Evolutionary conservation across 2,888 invertebrate species (phyloP).

Genomic region (Folsomia candida): DNA sequence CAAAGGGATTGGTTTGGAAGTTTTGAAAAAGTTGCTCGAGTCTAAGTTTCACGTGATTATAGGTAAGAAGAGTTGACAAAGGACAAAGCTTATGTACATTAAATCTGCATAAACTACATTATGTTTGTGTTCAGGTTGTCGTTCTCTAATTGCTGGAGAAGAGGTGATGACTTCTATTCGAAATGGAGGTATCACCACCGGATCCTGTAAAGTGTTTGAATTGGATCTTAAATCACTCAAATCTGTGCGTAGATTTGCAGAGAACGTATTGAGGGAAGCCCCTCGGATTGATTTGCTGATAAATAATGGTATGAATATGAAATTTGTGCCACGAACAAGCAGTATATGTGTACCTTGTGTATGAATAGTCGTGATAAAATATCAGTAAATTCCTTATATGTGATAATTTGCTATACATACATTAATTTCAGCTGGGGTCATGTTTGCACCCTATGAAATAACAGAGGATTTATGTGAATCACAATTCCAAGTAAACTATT

Average conservation of each 20-base stretch:
- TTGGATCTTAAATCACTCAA: constrained; percentile 73
- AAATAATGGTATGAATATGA: constrained; percentile 78
- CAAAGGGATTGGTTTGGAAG: constrained; percentile 75
- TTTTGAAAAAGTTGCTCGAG: constrained; percentile 70
- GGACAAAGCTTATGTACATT: background rate
- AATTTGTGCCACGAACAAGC: no score
- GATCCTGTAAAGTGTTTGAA: constrained; percentile 65
- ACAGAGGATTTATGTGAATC: constrained; percentile 81
- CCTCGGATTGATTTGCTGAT: constrained; percentile 69
- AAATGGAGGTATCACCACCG: constrained; percentile 57
- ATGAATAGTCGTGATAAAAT: no score
- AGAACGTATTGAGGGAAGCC: constrained; percentile 63
- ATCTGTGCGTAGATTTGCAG: constrained; percentile 73
- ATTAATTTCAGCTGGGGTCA: constrained; percentile 90
- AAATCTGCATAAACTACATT: no score
- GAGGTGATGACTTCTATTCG: constrained; percentile 54
- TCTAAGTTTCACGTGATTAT: constrained; percentile 74
- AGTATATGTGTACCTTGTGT: no score
- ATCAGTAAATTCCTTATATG: no score
- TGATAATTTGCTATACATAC: no score
- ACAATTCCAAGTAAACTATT: constrained; percentile 81
- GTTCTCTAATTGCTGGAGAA: constrained; percentile 62
- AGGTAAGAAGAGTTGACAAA: constrained; percentile 54
- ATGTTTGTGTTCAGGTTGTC: constrained; percentile 60
- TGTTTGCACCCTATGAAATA: constrained; percentile 76